A percentile compares a stretch with the other conserved stretches of the same genome.
Evolutionary conservation across 2,113 vertebrate genomes (phyloP).

Genomic region (Stercorarius parasiticus): DNA sequence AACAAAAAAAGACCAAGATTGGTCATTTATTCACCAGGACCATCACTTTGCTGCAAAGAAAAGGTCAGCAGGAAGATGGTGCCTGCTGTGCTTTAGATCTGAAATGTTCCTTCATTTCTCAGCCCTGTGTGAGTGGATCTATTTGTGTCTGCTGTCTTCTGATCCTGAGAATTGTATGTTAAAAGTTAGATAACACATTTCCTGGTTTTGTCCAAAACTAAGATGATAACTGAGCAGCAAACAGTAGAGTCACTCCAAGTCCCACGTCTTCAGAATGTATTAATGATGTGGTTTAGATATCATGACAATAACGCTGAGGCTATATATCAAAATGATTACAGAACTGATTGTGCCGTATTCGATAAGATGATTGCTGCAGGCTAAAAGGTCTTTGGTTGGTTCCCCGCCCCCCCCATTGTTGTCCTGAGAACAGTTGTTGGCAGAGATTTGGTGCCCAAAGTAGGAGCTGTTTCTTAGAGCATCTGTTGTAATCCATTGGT

Average conservation of each 20-base stretch:
- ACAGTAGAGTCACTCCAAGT: neutral
- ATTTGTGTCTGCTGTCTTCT: conserved; percentile 20
- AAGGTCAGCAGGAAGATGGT: conserved; percentile 14
- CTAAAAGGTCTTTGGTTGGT: neutral
- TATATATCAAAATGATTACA: neutral
- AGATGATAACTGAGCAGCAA: neutral
- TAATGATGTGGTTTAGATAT: neutral
- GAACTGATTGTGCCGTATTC: neutral
- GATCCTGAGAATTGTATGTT: conserved; percentile 13
- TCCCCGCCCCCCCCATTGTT: no score
- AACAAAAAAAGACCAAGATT: neutral
- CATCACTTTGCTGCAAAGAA: neutral
- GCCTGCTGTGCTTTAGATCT: conserved; percentile 55
- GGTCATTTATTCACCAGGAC: conserved; percentile 30
- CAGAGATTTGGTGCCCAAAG: neutral
- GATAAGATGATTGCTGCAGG: neutral
- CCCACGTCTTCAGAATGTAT: neutral
- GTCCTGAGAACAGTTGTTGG: neutral
- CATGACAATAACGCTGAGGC: neutral
- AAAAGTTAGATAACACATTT: neutral
- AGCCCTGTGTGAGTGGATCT: conserved; percentile 15
- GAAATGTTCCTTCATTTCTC: conserved; percentile 38
- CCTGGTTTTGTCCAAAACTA: neutral
- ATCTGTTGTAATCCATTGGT: neutral
- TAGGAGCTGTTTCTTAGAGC: neutral